Percentiles rank a stretch among this genome's conserved stretches.
Evolutionary conservation across 2,888 invertebrate genomes (phyloP).

Genomic region (Drosophila cognata): DNA sequence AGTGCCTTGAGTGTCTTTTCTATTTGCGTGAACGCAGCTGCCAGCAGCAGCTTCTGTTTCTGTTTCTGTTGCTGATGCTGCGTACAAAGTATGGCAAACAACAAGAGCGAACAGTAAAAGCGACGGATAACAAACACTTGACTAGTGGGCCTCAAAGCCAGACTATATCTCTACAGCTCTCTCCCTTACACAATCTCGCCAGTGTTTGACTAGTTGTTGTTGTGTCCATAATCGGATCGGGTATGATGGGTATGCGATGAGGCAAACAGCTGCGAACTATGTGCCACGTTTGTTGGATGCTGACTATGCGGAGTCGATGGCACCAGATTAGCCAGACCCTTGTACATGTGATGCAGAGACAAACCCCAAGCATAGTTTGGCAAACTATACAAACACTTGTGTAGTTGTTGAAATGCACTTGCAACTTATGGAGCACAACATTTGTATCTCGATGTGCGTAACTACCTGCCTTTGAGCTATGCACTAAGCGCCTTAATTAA

Average conservation of each 20-base stretch:
- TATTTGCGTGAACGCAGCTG: conserved; percentile 77
- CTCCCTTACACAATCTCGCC: conserved; percentile 1
- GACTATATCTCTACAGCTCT: conserved; percentile 4
- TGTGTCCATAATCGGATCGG: conserved; percentile 33
- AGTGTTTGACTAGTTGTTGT: conserved; percentile 34
- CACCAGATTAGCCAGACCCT: not conserved
- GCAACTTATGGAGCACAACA: not conserved
- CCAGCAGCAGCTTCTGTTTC: conserved; percentile 54
- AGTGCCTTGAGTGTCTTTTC: conserved; percentile 79
- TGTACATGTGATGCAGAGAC: not conserved
- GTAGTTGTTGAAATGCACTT: not conserved
- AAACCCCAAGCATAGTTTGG: not conserved
- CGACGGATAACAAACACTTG: conserved; percentile 62
- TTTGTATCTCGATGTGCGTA: not conserved
- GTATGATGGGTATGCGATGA: conserved; percentile 22
- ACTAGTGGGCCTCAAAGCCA: conserved; percentile 32
- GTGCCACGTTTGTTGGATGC: conserved; percentile 18
- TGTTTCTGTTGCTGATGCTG: conserved; percentile 40
- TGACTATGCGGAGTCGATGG: not conserved
- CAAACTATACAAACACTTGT: not conserved
- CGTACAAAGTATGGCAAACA: conserved; percentile 50
- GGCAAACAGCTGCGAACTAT: conserved; percentile 22
- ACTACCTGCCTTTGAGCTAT: not conserved
- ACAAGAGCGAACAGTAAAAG: conserved; percentile 31
- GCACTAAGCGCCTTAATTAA: not conserved